Percentiles rank a stretch among this genome's conserved stretches.
Evolutionary conservation across 2,888 invertebrate genomes (phyloP).

Genomic region (Hypena proboscidalis): DNA sequence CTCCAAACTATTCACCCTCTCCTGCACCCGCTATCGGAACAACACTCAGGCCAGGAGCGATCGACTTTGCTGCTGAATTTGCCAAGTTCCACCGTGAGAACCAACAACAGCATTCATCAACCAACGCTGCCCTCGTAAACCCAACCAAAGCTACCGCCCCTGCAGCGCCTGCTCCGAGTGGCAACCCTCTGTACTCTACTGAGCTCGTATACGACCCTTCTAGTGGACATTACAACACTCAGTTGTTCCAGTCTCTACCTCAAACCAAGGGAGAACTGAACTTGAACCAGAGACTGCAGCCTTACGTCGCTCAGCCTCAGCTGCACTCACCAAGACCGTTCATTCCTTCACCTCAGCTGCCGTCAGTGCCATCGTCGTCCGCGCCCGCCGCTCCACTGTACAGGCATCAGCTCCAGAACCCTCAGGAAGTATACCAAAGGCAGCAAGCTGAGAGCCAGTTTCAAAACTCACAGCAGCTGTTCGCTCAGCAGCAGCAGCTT

Average conservation of each 20-base stretch:
- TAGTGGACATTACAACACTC: constrained; percentile 92
- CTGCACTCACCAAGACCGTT: constrained; percentile 82
- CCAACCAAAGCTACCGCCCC: constrained; percentile 66
- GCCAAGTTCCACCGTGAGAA: constrained; percentile 90
- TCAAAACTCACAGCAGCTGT: constrained; percentile 87
- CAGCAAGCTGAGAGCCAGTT: constrained; percentile 86
- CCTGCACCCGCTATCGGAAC: constrained; percentile 62
- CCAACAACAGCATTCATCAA: constrained; percentile 84
- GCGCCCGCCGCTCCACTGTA: constrained; percentile 76
- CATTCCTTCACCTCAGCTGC: constrained; percentile 85
- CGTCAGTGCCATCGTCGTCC: constrained; percentile 67
- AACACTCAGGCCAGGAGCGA: constrained; percentile 63
- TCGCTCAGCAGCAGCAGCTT: constrained; percentile 88
- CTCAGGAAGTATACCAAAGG: constrained; percentile 84
- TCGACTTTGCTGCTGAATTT: constrained; percentile 91
- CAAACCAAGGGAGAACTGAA: constrained; percentile 90
- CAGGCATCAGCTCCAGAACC: constrained; percentile 76
- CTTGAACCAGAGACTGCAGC: constrained; percentile 90
- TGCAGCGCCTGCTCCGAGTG: constrained; percentile 68
- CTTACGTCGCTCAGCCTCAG: constrained; percentile 87
- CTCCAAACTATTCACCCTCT: constrained; percentile 72
- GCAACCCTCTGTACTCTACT: constrained; percentile 90
- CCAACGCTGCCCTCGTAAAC: constrained; percentile 63
- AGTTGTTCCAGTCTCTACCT: constrained; percentile 90
- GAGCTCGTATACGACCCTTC: constrained; percentile 91